Evolutionary conservation across 2,797 vertebrate species (phyloP).

Genomic region (Crypturellus tataupa): DNA sequence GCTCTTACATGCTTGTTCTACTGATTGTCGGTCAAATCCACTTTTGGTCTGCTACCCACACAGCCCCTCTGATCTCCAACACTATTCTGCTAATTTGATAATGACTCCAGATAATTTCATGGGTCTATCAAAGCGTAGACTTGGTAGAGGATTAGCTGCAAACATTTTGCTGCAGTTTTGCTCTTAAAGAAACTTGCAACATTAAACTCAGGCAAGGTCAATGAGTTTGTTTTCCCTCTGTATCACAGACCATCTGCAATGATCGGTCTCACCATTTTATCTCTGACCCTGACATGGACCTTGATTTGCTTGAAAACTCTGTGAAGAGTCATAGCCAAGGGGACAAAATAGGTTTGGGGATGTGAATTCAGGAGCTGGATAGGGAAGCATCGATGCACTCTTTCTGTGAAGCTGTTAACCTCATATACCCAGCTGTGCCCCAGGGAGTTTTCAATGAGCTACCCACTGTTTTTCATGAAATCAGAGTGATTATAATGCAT

Average conservation of each 20-base stretch:
- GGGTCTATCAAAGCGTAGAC: background rate
- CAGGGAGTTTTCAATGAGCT: background rate
- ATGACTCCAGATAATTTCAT: background rate
- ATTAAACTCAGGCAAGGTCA: background rate
- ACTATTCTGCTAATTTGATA: background rate
- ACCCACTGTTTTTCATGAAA: background rate
- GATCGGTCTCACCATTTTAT: background rate
- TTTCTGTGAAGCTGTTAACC: background rate
- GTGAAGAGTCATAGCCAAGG: background rate
- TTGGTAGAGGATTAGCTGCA: background rate
- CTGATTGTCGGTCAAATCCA: conserved; percentile 46
- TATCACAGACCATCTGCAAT: background rate
- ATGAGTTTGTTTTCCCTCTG: background rate
- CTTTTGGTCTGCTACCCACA: conserved; percentile 35
- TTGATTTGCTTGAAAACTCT: background rate
- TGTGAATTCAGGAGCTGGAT: background rate
- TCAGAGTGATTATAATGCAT: background rate
- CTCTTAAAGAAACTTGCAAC: background rate
- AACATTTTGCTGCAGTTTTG: background rate
- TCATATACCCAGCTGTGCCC: background rate
- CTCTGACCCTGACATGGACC: rapidly evolving
- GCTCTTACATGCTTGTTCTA: background rate
- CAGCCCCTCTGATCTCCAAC: background rate
- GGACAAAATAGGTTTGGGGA: background rate
- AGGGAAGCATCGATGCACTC: background rate